phyloP scores from a whole-genome alignment of 2,113 vertebrate genomes.

The Caranx ignobilis region DNA sequence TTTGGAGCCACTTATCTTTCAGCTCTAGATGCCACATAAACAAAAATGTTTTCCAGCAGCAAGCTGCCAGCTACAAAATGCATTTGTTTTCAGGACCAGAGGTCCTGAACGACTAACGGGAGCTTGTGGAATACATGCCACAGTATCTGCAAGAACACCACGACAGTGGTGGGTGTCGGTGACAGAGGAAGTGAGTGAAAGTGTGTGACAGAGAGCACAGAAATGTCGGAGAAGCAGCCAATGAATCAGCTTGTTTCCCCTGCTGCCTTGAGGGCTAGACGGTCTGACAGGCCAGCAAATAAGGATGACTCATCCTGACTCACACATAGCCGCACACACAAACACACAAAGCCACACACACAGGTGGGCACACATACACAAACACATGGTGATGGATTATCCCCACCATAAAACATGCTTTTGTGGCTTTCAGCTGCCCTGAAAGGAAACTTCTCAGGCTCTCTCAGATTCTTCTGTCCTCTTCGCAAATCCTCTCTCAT shows the following conservation, averaged over 20 bases:
- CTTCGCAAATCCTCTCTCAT: slow-evolving; percentile 19
- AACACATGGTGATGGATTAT: slow-evolving; percentile 43
- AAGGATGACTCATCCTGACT: slow-evolving; percentile 78
- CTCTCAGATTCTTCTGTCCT: slow-evolving; percentile 34
- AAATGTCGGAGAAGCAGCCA: slow-evolving; percentile 12
- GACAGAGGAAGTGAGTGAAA: slow-evolving; percentile 27
- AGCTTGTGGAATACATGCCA: background rate
- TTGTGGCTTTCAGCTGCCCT: slow-evolving; percentile 56
- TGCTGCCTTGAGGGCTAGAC: slow-evolving; percentile 61
- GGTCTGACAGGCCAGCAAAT: slow-evolving; percentile 67
- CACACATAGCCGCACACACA: slow-evolving; percentile 17
- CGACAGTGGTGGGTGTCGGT: background rate
- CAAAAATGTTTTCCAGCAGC: background rate
- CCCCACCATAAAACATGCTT: slow-evolving; percentile 44
- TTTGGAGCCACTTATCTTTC: background rate
- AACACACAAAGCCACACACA: slow-evolving; percentile 1
- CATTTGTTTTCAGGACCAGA: background rate
- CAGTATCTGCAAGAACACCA: background rate
- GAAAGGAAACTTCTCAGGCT: slow-evolving; percentile 63
- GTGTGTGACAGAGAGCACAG: slow-evolving; percentile 10
- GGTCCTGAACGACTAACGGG: background rate
- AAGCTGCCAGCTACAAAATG: background rate
- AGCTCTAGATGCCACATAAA: background rate
- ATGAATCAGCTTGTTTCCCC: slow-evolving; percentile 60
- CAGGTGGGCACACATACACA: slow-evolving; percentile 17